These are phyloP conservation scores for Pegoplata infirma DNA, from an alignment of 2,888 invertebrate species.

Conservation along the genomic window DNA sequence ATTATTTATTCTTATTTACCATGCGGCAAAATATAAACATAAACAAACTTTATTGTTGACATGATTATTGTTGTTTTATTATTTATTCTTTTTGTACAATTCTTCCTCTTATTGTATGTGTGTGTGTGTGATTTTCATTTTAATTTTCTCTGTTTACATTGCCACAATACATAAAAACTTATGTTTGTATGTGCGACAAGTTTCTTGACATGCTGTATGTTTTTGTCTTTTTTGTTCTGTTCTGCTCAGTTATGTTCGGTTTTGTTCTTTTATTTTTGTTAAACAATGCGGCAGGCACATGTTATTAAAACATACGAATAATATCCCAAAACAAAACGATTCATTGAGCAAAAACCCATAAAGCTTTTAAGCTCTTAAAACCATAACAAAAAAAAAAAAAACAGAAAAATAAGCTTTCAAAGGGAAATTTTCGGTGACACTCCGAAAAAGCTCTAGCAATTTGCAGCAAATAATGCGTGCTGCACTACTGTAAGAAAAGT, in stretches of 20 bases:
- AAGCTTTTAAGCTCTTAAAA: conserved; percentile 48
- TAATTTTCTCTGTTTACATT: conserved; percentile 14
- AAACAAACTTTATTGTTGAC: conserved; percentile 54
- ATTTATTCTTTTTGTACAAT: background rate
- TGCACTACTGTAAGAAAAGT: conserved; percentile 69
- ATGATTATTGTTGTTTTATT: conserved; percentile 17
- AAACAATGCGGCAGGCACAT: conserved; percentile 56
- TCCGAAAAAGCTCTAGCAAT: conserved; percentile 50
- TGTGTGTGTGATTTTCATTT: no score
- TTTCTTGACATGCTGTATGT: background rate
- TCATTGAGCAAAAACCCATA: conserved; percentile 5
- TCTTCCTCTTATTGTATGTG: background rate
- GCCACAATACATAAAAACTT: background rate
- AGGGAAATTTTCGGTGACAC: conserved; percentile 36
- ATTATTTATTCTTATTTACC: conserved; percentile 1
- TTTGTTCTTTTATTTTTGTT: no score
- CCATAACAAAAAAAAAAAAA: no score
- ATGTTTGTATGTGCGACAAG: background rate
- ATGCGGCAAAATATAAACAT: conserved; percentile 42
- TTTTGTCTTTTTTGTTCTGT: background rate
- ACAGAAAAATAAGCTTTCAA: conserved; percentile 39
- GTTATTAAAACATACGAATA: conserved; percentile 34
- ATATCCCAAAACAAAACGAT: conserved; percentile 52
- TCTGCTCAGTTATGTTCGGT: no score
- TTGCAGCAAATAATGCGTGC: conserved; percentile 64